Evolutionary conservation across 2,113 vertebrate genomes (phyloP), one percentile per base, ranked within the genome.

Genomic region (Catagonus wagneri): DNA sequence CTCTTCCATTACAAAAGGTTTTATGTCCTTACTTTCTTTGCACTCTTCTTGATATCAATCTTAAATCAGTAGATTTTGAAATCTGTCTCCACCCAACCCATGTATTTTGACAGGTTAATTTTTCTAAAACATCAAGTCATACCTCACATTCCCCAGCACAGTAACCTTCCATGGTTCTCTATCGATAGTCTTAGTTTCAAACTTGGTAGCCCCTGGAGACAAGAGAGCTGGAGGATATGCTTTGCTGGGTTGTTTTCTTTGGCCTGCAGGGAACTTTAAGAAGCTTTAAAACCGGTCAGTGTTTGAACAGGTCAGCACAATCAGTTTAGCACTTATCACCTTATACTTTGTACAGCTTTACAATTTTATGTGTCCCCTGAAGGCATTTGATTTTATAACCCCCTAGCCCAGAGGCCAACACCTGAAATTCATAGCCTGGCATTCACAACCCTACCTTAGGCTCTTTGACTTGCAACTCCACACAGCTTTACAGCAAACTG

Each of bases 361-460:
- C n/a, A 86, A 65, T 80, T 96, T 74, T 76, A 36, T 95, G 32
- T 96, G 60, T 94, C 56, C 36, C 69, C 36, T 44, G 60, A 90
- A 96, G 84, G 66, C 71, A 74, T 87, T 94, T 97, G 56, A 78
- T 89, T 95, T 90, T 92, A 34, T 92, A 84, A 94, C 9, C 52
- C 14, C 14, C 25, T 92, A 81, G 25, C 72, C 90, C 25, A 74
- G 50, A 96, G 90, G 27, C 87, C 75, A 86, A 66, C 69, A 78
- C 86, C 56, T 39, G 74, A 85, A 95, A 68, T 93, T 85, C 83
- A 96, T 90, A 71, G 65, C 25, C n/a, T 93, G 23, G 8, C 14
- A n/a, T 58, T 91, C 34, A 78, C 12, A 39, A n/a, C 29, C 50
- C 72, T 87, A 74, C 36, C 12, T 52, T 91, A 34, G 52, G 20